phyloP scores from a whole-genome alignment of 53 echinoderm and acorn worm genomes.

The Paracentrotus lividus region DNA sequence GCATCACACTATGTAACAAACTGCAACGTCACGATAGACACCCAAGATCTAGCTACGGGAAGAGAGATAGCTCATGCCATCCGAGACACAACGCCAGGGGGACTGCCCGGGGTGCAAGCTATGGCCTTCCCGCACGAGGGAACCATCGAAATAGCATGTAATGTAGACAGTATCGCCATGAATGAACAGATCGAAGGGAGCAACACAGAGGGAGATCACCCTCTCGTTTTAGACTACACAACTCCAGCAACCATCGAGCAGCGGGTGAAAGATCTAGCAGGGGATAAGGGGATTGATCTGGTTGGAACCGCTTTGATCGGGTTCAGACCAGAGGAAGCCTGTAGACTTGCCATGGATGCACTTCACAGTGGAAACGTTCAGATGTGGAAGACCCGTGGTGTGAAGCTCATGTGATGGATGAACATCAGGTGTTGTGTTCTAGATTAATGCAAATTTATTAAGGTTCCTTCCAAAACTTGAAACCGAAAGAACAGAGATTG shows the following conservation, averaged over 20 bases:
- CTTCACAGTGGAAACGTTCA: constrained; percentile 76
- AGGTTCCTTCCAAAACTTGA: neutral
- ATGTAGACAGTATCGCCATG: constrained; percentile 78
- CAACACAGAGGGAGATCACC: neutral
- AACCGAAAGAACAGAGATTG: too few species aligned
- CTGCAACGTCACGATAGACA: constrained; percentile 91
- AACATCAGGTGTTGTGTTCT: neutral
- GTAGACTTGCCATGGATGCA: constrained; percentile 73
- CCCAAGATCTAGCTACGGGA: constrained; percentile 83
- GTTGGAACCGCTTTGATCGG: constrained; percentile 88
- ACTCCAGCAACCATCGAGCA: constrained; percentile 79
- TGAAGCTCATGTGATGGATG: constrained; percentile 16
- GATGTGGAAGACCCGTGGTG: constrained; percentile 78
- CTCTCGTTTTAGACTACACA: constrained; percentile 69
- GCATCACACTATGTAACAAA: constrained; percentile 94
- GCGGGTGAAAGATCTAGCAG: constrained; percentile 79
- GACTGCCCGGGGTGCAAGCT: constrained; percentile 87
- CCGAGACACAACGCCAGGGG: constrained; percentile 82
- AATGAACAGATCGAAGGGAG: neutral
- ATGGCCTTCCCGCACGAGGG: constrained; percentile 95
- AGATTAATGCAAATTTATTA: neutral
- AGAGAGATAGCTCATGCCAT: constrained; percentile 80
- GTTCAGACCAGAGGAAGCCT: constrained; percentile 91
- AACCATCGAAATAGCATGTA: constrained; percentile 93
- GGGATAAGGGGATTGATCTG: constrained; percentile 66